These are phyloP conservation scores for Orestias chungarensis DNA, from an alignment of 2,797 vertebrate genomes.

Conservation along the genomic window DNA sequence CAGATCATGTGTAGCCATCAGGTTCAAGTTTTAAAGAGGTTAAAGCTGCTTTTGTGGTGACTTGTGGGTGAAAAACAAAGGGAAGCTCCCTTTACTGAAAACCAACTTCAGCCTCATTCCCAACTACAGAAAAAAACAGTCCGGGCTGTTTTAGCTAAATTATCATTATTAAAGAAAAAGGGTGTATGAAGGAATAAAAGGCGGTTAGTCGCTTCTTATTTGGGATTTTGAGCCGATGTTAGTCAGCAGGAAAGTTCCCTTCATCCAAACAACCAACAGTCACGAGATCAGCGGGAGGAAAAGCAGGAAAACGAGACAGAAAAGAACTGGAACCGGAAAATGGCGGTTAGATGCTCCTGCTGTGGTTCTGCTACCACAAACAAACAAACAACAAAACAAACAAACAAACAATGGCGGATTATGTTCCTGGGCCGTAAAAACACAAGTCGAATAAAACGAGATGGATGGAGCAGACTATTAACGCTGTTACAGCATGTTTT, in stretches of 20 bases:
- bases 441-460: conserved; percentile 21
- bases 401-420: not conserved
- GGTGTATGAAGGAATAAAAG: not conserved
- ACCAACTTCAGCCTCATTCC: not conserved
- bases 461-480: no score
- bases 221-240: not conserved
- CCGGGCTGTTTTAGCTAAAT: no score
- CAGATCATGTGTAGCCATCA: not conserved
- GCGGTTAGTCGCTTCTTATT: not conserved
- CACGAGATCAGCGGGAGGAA: conserved; percentile 73
- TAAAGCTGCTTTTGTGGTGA: no score
- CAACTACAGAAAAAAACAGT: not conserved
- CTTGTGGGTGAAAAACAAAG: not conserved
- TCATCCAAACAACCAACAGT: conserved; percentile 36
- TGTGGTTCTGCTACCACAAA: not conserved
- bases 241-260: not conserved
- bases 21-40: no score
- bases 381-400: accelerated
- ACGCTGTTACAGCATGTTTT: no score
- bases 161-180: not conserved
- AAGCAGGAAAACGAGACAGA: conserved; percentile 48
- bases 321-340: conserved; percentile 28
- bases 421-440: conserved; percentile 7
- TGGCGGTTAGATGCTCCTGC: accelerated
- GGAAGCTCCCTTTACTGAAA: not conserved